Conservation (phyloP, 2,113 vertebrate genomes). For the Mungos mungo region DNA sequence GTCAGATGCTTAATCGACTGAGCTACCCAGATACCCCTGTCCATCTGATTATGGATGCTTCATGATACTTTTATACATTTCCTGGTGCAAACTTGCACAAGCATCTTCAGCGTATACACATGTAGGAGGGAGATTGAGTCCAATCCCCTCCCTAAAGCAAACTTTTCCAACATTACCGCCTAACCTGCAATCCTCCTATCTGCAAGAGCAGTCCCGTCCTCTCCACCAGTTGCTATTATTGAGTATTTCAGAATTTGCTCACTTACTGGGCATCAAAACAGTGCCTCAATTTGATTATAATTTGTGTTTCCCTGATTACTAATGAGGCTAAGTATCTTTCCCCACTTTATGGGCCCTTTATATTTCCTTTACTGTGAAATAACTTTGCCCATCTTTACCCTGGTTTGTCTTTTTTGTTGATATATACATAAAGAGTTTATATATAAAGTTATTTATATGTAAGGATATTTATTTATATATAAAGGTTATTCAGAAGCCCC, state of each 20-base stretch:
- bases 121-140: not conserved
- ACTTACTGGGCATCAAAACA: not conserved
- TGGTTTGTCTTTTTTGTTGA: too few relatives aligned
- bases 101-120: not conserved
- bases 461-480: not conserved
- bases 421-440: too few relatives aligned
- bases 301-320: not conserved
- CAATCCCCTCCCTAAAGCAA: not conserved
- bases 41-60: not conserved
- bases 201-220: not conserved
- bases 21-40: too few relatives aligned
- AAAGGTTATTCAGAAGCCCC: too few relatives aligned
- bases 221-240: not conserved
- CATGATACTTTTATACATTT: not conserved
- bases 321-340: too few relatives aligned
- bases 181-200: too few relatives aligned
- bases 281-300: not conserved
- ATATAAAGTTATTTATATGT: not conserved
- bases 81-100: not conserved
- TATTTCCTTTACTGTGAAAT: too few relatives aligned
- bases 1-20: too few relatives aligned
- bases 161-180: not conserved
- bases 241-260: not conserved
- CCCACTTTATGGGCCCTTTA: too few relatives aligned
- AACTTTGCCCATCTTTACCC: too few relatives aligned